Base-by-base conservation (phyloP, 64 coral and sea anemone species). In the Astreopora myriophthalma region DNA sequence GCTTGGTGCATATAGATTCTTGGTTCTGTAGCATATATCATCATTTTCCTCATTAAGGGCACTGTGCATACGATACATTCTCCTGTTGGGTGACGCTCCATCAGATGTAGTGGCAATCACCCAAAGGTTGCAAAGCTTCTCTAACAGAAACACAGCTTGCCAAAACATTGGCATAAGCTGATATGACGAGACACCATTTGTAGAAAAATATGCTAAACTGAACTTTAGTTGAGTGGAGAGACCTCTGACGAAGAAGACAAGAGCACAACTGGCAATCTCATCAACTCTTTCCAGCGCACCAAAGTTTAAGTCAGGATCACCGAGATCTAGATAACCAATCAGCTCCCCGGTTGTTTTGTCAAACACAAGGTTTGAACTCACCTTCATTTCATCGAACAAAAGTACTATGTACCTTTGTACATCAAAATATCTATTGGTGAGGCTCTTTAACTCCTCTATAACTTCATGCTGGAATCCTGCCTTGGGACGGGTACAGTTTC, bases 1-100 rank as follows among this genome's bases (percentile, higher is more conserved):
- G 34, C 65, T 52, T 85, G 27, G 80, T 38, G 57, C 82, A 85
- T 67, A 85, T 11, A 85, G 24, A 37, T 85, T 85, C 3, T 38
- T 23, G 24, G 82, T 85, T 27, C 52, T 49, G 19, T 83, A 32
- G 29, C 79, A 64, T 23, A 83, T 51, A 83, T 83, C 79, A 39
- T 71, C 38, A 64, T 74, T 39, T 74, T 30, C 72, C 35, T 30
- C 72, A 74, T 74, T 30, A 29, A 74, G 34, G 35, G 33, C 72
- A 36, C 35, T 74, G 72, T 36, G 72, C 72, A 74, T 74, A 36
- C 72, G 34, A 30, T 74, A 74, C 34, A 74, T 36, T 74, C 72
- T 29, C 72, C 72, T 74, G 35, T 74, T 74, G 34, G 72, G 33
- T 36, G 72, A 74, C 35, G 72, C 72, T 36, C 72, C 72, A 11